Evolutionary conservation across 2,888 invertebrate species (phyloP).

Genomic region (Synanthedon tipuliformis): DNA sequence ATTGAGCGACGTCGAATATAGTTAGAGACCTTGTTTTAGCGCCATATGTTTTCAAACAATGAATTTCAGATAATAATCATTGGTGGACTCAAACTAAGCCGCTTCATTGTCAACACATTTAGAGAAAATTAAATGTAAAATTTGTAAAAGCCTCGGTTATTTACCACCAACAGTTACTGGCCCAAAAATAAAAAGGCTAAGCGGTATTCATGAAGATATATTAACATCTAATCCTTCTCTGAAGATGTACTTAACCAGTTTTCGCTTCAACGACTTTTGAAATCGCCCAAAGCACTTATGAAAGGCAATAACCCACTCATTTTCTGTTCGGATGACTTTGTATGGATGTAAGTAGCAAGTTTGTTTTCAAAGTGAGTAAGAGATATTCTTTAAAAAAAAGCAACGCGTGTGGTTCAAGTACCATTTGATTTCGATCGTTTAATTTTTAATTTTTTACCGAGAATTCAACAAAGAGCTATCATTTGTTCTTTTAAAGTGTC

Average conservation of each 20-base stretch:
- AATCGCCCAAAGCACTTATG: neutral
- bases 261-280: neutral
- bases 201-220: too few species aligned
- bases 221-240: too few species aligned
- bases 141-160: too few species aligned
- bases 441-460: conserved; percentile 19
- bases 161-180: too few species aligned
- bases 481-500: conserved; percentile 14
- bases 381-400: conserved; percentile 15
- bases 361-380: conserved; percentile 6
- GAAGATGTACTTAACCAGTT: neutral
- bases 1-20: too few species aligned
- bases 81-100: too few species aligned
- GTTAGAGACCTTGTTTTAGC: too few species aligned
- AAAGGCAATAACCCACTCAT: conserved; percentile 8
- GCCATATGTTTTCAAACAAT: too few species aligned
- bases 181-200: too few species aligned
- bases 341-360: conserved; percentile 2
- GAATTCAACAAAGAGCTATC: conserved; percentile 11
- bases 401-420: conserved; percentile 9
- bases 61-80: too few species aligned
- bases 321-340: conserved; percentile 18
- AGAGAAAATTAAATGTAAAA: too few species aligned
- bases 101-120: too few species aligned
- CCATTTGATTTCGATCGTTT: conserved; percentile 6